Conservation (phyloP, 2,797 vertebrate genomes). For the Hoplostethus mediterraneus region DNA sequence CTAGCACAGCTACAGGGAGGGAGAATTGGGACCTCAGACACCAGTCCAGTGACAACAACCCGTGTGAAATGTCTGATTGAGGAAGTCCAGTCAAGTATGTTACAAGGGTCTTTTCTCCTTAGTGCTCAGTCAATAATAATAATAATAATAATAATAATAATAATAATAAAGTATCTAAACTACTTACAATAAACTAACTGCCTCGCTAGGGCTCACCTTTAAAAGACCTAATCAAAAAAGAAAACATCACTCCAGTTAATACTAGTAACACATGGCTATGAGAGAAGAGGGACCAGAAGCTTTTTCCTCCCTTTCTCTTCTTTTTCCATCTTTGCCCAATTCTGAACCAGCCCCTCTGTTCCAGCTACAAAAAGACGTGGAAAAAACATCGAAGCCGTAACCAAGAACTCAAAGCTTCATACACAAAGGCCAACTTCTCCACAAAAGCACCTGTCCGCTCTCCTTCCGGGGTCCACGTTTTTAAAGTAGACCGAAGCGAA, state of each 20-base stretch:
- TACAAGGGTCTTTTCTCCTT: conserved; percentile 32
- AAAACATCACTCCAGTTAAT: conserved; percentile 62
- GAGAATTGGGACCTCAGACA: conserved; percentile 1
- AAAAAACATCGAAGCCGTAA: neutral
- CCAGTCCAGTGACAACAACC: conserved; percentile 15
- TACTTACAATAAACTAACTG: conserved; percentile 71
- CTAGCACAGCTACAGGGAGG: too few relatives aligned
- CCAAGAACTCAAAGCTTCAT: neutral
- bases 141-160: conserved; percentile 36
- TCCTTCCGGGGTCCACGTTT: conserved; percentile 6
- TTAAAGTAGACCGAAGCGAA: conserved; percentile 30
- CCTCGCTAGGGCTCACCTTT: conserved; percentile 61
- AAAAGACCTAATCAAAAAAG: conserved; percentile 57
- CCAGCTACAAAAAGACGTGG: too few relatives aligned
- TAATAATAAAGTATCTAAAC: conserved; percentile 61
- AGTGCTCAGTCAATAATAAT: conserved; percentile 64
- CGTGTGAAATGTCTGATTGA: conserved; percentile 13
- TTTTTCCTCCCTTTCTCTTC: conserved; percentile 2
- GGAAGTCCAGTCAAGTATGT: neutral
- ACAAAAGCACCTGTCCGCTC: conserved; percentile 14
- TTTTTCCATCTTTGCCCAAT: neutral
- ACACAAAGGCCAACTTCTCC: neutral
- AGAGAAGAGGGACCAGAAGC: conserved; percentile 30
- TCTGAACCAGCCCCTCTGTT: neutral
- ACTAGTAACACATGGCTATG: conserved; percentile 62